These are phyloP conservation scores for Phoenoteleia sp. DNA, from an alignment of 2,888 invertebrate genomes.

Conservation along the genomic window DNA sequence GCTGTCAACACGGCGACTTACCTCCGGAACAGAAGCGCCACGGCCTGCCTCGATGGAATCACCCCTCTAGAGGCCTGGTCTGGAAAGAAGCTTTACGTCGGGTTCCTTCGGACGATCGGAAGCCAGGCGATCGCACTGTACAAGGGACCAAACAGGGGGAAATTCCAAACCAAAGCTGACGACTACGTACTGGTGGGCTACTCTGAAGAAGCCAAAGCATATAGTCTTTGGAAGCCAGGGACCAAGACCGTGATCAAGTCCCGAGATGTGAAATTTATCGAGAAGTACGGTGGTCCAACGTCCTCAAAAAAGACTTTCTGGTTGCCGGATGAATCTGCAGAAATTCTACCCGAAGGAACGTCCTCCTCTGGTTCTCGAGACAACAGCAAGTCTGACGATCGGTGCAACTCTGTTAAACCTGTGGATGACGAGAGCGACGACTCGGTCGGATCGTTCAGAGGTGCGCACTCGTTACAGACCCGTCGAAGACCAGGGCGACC, in stretches of 20 bases:
- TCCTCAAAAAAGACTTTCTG: no score
- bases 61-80: conserved; percentile 72
- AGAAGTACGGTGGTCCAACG: no score
- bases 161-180: conserved; percentile 72
- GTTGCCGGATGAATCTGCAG: neutral
- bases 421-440: no score
- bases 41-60: conserved; percentile 56
- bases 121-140: conserved; percentile 66
- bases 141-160: conserved; percentile 58
- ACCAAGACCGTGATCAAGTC: conserved; percentile 63
- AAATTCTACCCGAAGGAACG: no score
- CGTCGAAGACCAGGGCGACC: no score
- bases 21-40: conserved; percentile 76
- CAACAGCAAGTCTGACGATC: no score
- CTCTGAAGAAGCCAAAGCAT: conserved; percentile 74
- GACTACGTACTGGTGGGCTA: conserved; percentile 68
- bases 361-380: no score
- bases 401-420: no score
- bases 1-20: conserved; percentile 76
- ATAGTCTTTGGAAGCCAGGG: conserved; percentile 72
- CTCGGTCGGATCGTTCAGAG: no score
- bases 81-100: conserved; percentile 33
- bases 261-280: conserved; percentile 70
- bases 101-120: conserved; percentile 68
- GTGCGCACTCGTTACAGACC: no score